Base-by-base conservation (phyloP, 2,797 vertebrate genomes). In the Passerculus sandwichensis region DNA sequence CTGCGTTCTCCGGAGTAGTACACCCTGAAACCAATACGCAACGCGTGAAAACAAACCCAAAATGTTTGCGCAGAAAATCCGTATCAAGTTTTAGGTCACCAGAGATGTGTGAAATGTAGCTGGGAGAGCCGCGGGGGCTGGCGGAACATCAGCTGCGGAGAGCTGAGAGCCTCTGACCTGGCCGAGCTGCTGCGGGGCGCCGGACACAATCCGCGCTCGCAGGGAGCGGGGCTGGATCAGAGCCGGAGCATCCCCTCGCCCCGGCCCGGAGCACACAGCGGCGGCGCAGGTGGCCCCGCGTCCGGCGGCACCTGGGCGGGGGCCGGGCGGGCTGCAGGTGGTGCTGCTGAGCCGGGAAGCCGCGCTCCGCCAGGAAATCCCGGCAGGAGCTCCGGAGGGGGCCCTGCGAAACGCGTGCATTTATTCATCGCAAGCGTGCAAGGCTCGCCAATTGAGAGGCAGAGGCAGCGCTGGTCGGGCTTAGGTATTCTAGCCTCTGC, bases 351-450 rank as follows among this genome's bases (percentile, higher is more conserved):
- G 97, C 97, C 75, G 79, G 91, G 67, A 69, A 96, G 94, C 47
- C 74, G 54, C 70, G 59, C 85, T 95, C 85, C 53, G 93, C 96
- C 97, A 73, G 97, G 96, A 96, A 92, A 94, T 45, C 91, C 89
- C 67, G 96, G 77, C 97, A 79, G 97, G 79, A 96, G 96, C 66
- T 50, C 64, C 85, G 62, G 93, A 97, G 98, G 92, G 98, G 97
- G 98, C 98, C 98, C 98, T 97, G 98, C 98, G 98, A 98, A 98
- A 98, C 97, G 97, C 96, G 98, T 97, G 98, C 99, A 98, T 99
- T 98, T 99, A 98, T 99, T 99, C 98, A 98, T 65, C 95, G 97
- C 97, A 79, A 97, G 98, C 97, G 98, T 94, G 98, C 98, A 97
- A 96, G 98, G 98, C 98, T 98, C 98, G 93, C 97, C 97, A 97